Evolutionary conservation across 2,113 vertebrate genomes (phyloP).

Genomic region (Poicephalus meyeri): DNA sequence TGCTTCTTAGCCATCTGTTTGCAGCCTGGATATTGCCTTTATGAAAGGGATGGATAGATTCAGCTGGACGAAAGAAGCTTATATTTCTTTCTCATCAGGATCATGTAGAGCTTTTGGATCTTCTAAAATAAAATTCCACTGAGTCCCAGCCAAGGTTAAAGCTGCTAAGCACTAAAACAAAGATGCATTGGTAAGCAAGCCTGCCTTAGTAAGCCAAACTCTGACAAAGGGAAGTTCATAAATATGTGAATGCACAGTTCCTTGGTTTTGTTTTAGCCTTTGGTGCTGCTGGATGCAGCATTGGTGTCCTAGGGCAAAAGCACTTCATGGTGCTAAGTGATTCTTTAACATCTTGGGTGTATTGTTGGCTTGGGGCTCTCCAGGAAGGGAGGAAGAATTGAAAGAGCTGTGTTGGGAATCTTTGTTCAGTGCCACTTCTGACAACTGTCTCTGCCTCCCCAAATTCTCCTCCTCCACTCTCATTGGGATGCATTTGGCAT

Average conservation of each 20-base stretch:
- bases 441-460: background rate
- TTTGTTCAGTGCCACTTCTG: background rate
- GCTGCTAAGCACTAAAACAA: slow-evolving; percentile 47
- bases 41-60: background rate
- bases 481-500: background rate
- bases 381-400: background rate
- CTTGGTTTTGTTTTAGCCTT: background rate
- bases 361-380: background rate
- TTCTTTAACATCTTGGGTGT: background rate
- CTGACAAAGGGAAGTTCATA: background rate
- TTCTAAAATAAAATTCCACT: slow-evolving; percentile 29
- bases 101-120: slow-evolving; percentile 50
- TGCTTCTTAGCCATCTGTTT: slow-evolving; percentile 37
- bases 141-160: slow-evolving; percentile 45
- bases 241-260: background rate
- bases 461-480: background rate
- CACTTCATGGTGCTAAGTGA: background rate
- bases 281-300: background rate
- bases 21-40: slow-evolving; percentile 15
- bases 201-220: background rate
- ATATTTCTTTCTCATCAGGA: slow-evolving; percentile 46
- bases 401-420: background rate
- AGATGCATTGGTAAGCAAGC: slow-evolving; percentile 16
- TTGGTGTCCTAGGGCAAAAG: background rate
- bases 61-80: background rate